Base-by-base conservation (phyloP, 2,113 vertebrate genomes). In the Bufo gargarizans region DNA sequence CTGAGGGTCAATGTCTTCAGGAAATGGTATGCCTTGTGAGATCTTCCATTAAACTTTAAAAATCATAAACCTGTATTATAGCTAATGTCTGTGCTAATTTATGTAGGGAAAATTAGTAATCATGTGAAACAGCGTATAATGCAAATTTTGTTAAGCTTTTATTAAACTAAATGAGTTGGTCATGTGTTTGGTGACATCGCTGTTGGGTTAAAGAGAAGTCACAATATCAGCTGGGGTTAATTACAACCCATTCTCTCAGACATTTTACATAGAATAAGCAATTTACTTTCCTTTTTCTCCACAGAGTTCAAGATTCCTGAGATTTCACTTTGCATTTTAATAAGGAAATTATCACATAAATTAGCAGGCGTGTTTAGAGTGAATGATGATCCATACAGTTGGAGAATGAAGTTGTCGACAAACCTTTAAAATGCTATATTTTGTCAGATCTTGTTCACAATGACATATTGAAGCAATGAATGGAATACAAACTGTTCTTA, bases 181-280 rank as follows among this genome's bases (percentile, higher is more conserved):
- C 81, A 61, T 84, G 71, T 84, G 82, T 84, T 84, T 84, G 45
- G 87, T 84, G 87, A 84, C 87, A 84, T 78, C 72, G 72, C 72
- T 78, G 82, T 89, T 84, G 82, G 87, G 87, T 89, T 89, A 89
- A 89, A 89, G 87, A 89, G 59, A 84, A 84, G 87, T 89, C 87
- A 84, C 80, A 77, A 89, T 89, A 84, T 89, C 81, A 89, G 71
- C 82, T 61, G 72, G 71, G 82, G 87, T 89, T 89, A 89, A 89
- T 89, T 89, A 89, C 81, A 89, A 84, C 72, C 81, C 19, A 69
- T 84, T 89, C 72, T 84, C 50, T 53, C 43, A 69, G 59, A 69
- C 71, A 77, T 84, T 84, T 89, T 89, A 89, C 87, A 89, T 67
- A 77, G 87, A 89, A 84, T 89, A 78, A 89, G 87, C 72, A 77